Evolutionary conservation across 1,140 invertebrate genomes (phyloP).

Genomic region (Procambarus clarkii): DNA sequence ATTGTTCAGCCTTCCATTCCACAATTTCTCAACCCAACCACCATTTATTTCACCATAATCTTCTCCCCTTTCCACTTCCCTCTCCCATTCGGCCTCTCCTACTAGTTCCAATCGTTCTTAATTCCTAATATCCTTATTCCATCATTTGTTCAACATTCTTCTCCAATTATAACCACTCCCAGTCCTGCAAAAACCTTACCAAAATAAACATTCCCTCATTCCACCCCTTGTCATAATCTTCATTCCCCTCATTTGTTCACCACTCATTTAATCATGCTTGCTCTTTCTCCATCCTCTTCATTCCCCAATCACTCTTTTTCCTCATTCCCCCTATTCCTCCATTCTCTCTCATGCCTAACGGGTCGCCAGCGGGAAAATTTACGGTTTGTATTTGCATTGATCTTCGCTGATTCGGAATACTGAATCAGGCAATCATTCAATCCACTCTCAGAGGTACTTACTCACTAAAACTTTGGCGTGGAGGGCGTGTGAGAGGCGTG

Average conservation of each 20-base stretch:
- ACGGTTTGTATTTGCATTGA: conserved; percentile 39
- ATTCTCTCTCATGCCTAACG: background rate
- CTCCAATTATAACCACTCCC: too few relatives aligned
- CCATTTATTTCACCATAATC: background rate
- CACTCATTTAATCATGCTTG: background rate
- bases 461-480: background rate
- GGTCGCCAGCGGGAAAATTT: conserved; percentile 27
- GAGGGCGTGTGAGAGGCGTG: too few relatives aligned
- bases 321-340: background rate
- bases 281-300: too few relatives aligned
- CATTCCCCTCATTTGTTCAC: too few relatives aligned
- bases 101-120: too few relatives aligned
- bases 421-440: conserved; percentile 49
- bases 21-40: background rate
- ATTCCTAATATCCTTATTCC: too few relatives aligned
- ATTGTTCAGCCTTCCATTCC: background rate
- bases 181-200: too few relatives aligned
- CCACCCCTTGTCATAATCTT: too few relatives aligned
- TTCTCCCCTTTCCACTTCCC: background rate
- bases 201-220: too few relatives aligned
- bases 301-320: background rate
- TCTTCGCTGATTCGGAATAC: conserved; percentile 37
- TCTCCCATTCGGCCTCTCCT: too few relatives aligned
- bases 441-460: conserved; percentile 1
- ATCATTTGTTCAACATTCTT: too few relatives aligned